phyloP scores from a whole-genome alignment of 2,113 vertebrate genomes.

The Mustelus asterias region DNA sequence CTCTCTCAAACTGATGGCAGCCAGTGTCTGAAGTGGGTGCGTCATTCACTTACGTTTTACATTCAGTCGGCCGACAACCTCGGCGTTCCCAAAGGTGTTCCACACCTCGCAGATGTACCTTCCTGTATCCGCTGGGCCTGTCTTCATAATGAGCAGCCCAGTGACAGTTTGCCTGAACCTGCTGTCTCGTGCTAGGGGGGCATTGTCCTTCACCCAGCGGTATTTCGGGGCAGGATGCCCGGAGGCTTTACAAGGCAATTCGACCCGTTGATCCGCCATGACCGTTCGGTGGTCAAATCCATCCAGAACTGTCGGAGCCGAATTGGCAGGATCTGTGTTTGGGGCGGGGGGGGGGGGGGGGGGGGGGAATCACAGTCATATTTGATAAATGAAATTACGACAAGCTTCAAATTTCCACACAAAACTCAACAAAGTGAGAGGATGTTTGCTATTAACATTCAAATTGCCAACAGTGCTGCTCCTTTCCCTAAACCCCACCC shows the following conservation, averaged over 20 bases:
- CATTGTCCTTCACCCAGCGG: slow-evolving; percentile 95
- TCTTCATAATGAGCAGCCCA: slow-evolving; percentile 82
- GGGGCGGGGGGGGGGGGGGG: too few species aligned
- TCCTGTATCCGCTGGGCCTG: slow-evolving; percentile 78
- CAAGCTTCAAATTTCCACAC: neutral
- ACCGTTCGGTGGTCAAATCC: slow-evolving; percentile 89
- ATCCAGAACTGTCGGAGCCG: slow-evolving; percentile 89
- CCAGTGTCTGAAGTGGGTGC: neutral
- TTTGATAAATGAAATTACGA: neutral
- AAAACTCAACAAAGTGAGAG: neutral
- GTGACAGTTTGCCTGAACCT: slow-evolving; percentile 82
- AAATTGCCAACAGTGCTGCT: neutral
- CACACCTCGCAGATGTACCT: slow-evolving; percentile 95
- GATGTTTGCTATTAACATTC: neutral
- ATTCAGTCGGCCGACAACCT: slow-evolving; percentile 79
- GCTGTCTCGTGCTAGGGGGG: slow-evolving; percentile 87
- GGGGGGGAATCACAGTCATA: neutral
- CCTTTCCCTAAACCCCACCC: neutral
- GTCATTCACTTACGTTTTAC: slow-evolving; percentile 82
- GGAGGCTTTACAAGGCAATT: slow-evolving; percentile 93
- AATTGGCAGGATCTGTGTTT: slow-evolving; percentile 89
- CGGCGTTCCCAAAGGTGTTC: slow-evolving; percentile 93
- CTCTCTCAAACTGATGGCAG: neutral
- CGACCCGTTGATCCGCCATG: slow-evolving; percentile 86
- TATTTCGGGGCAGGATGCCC: slow-evolving; percentile 90